Conservation (phyloP, 2,797 vertebrate genomes). For the Lagorchestes hirsutus region DNA sequence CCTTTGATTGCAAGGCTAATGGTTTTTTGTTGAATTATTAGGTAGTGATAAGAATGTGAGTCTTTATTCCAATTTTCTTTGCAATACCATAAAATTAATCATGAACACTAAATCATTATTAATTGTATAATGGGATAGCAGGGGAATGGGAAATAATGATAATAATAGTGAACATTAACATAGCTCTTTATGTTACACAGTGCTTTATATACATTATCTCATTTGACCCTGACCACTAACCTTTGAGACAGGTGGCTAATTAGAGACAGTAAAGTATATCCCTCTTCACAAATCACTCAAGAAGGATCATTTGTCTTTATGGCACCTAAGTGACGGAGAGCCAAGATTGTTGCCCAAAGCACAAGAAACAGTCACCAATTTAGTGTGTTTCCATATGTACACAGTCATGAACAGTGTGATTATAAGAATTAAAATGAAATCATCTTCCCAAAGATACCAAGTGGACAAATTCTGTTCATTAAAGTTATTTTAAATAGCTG, state of each 20-base stretch:
- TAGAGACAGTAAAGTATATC: conserved; percentile 1
- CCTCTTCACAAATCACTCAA: conserved; percentile 42
- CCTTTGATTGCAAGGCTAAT: neutral
- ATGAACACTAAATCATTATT: conserved; percentile 15
- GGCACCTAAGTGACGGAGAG: neutral
- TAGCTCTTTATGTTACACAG: neutral
- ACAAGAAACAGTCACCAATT: neutral
- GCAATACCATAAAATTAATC: neutral
- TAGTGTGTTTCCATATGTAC: neutral
- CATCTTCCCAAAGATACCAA: conserved; percentile 49
- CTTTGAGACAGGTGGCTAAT: neutral
- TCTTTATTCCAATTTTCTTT: conserved; percentile 1
- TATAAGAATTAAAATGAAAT: conserved; percentile 49
- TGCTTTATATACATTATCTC: neutral
- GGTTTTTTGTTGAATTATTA: conserved; percentile 23
- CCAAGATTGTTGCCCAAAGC: neutral
- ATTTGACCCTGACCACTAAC: neutral
- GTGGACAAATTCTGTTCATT: conserved; percentile 51
- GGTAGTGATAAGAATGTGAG: neutral
- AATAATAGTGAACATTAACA: neutral
- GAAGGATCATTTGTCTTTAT: conserved; percentile 22
- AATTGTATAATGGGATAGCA: conserved; percentile 17
- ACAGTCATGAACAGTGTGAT: neutral
- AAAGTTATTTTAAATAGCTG: conserved; percentile 41
- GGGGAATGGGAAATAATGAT: neutral